Conservation (phyloP, 2,797 vertebrate species). For the Rachycentron canadum region DNA sequence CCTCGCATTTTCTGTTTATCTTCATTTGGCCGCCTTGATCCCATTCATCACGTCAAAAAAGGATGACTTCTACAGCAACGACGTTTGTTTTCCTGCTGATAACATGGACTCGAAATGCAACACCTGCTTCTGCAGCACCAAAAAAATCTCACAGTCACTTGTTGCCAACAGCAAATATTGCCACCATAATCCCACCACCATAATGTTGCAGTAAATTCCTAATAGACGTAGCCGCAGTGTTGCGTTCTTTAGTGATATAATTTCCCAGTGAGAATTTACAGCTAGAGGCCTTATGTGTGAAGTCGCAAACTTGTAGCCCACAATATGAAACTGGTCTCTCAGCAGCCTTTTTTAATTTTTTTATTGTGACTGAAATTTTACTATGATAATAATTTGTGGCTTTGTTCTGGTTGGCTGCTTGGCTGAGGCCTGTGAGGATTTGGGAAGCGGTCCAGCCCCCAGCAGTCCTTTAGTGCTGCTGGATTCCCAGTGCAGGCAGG, state of each 20-base stretch:
- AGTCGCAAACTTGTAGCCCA: constrained; percentile 36
- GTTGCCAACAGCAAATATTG: constrained; percentile 17
- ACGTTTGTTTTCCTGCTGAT: constrained; percentile 31
- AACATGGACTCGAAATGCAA: constrained; percentile 19
- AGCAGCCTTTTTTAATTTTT: constrained; percentile 27
- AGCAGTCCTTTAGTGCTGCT: constrained; percentile 58
- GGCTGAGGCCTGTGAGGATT: constrained; percentile 67
- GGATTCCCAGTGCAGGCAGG: constrained; percentile 66
- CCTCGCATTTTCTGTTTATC: constrained; percentile 15
- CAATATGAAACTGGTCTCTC: constrained; percentile 44
- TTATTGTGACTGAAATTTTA: constrained; percentile 65
- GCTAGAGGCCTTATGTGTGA: constrained; percentile 39
- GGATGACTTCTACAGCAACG: background rate
- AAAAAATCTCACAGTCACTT: background rate
- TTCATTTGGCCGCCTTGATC: constrained; percentile 20
- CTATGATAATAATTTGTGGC: constrained; percentile 82
- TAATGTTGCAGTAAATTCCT: constrained; percentile 29
- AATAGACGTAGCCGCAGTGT: constrained; percentile 21
- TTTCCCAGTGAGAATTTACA: constrained; percentile 53
- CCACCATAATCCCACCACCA: constrained; percentile 23
- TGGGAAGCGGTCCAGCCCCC: constrained; percentile 70
- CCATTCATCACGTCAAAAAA: constrained; percentile 24
- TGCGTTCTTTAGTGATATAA: constrained; percentile 30
- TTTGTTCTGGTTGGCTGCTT: constrained; percentile 71
- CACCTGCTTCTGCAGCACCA: constrained; percentile 35